Base-by-base conservation (phyloP, 1,140 invertebrate species). In the Ooceraea biroi region DNA sequence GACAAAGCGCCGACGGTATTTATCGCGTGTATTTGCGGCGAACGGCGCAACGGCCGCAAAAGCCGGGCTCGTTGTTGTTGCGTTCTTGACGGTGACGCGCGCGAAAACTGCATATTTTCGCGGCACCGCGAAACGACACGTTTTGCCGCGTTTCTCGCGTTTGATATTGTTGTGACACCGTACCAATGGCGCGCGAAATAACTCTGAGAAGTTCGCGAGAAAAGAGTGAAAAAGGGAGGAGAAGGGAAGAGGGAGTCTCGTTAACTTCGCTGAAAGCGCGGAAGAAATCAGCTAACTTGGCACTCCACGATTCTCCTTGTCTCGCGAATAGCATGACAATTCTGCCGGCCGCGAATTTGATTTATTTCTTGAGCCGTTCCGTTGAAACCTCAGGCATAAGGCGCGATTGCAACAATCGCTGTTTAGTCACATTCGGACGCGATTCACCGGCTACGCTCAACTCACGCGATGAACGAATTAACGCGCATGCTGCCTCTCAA, bases 1-100 rank as follows among this genome's bases (percentile, higher is more conserved):
- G 41, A 84, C 84, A 84, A 84, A 89, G 72, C 82, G 36, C 82
- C 88, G 88, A 86, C 82, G 88, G 82, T 58, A 58, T 82, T 77
- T 60, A 80, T 57, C 65, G 63, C 10, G 41, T 69, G 66, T 88
- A 80, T 80, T 84, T 46, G 73, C 55, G 52, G 19, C 46, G 58
- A 44, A 48, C 61, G 30, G 77, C 63, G 12, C 73, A 30, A 22
- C 14, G 66, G 57, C 66, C 44, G 57, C 55, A 19, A 36, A 36
- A 58, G 14, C 36, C 36, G 14, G 30, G 17, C n/a, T 19, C 19
- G 22, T 27, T 44, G 30, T 68, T 30, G 72, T 52, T 19, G 30
- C 11, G 36, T 63, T 48, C 25, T 55, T 52, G 36, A 27, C 48
- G 57, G 3, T 46, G 50, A 36, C 60, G 27, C 27, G 30, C 22